These are phyloP conservation scores for Cerceris ruficornis DNA, from an alignment of 2,888 invertebrate genomes.

Conservation along the genomic window DNA sequence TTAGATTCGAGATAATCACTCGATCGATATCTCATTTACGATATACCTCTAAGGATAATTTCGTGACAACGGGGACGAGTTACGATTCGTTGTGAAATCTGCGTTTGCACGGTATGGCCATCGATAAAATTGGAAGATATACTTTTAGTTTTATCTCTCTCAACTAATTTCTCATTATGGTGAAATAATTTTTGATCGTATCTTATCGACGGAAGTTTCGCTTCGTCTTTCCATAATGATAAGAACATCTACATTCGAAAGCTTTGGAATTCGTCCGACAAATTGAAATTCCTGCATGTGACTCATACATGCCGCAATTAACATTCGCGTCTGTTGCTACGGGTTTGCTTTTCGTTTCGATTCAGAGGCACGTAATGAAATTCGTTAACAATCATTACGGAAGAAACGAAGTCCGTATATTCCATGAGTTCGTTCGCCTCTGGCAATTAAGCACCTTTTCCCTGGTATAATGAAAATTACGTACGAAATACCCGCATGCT, in stretches of 20 bases:
- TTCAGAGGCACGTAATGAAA: constrained; percentile 12
- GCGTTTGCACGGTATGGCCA: no score
- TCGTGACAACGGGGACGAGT: neutral
- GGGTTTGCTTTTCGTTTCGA: neutral
- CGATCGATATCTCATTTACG: constrained; percentile 33
- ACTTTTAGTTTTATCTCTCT: no score
- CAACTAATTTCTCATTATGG: no score
- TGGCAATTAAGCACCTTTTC: constrained; percentile 7
- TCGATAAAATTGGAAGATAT: no score
- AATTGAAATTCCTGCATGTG: no score
- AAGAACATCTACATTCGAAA: no score
- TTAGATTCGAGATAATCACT: constrained; percentile 50
- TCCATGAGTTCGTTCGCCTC: neutral
- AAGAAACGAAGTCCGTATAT: neutral
- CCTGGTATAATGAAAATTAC: constrained; percentile 2
- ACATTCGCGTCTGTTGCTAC: neutral
- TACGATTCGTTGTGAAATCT: neutral
- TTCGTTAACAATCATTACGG: constrained; percentile 9
- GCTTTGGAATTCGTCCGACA: no score
- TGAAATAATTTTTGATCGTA: no score
- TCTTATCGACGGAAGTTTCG: no score
- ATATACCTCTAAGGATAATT: neutral
- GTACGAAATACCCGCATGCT: neutral
- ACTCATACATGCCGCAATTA: neutral
- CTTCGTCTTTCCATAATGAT: no score